These are phyloP conservation scores for Lampropteryx suffumata DNA, from an alignment of 2,888 invertebrate genomes.

Conservation along the genomic window DNA sequence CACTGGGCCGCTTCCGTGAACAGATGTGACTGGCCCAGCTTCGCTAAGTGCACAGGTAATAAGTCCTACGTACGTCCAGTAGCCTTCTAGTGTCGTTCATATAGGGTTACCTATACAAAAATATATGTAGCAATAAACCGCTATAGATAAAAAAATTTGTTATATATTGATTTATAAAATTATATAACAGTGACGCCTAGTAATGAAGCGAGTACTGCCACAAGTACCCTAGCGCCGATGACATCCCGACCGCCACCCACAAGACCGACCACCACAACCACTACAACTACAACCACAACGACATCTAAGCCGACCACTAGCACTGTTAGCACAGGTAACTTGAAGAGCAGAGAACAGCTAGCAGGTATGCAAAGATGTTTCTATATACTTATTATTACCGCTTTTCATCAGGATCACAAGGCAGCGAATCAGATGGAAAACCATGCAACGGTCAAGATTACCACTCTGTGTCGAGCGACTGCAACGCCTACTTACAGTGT, in stretches of 20 bases:
- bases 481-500: constrained; percentile 90
- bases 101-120: no score
- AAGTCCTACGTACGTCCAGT: no score
- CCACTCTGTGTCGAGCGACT: constrained; percentile 84
- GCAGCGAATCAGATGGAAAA: constrained; percentile 46
- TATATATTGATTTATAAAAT: no score
- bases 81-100: no score
- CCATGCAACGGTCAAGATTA: constrained; percentile 68
- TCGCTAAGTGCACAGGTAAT: constrained; percentile 85
- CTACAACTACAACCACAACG: constrained; percentile 51
- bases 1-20: constrained; percentile 88
- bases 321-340: constrained; percentile 38
- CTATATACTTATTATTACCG: neutral
- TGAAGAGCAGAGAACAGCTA: neutral
- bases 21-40: constrained; percentile 91
- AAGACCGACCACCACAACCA: constrained; percentile 52
- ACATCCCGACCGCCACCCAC: constrained; percentile 69
- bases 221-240: constrained; percentile 67
- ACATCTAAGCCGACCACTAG: constrained; percentile 48
- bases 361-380: no score
- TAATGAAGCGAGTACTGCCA: constrained; percentile 60
- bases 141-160: neutral
- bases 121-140: no score
- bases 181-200: constrained; percentile 41
- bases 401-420: constrained; percentile 15